phyloP scores from a whole-genome alignment of 1,140 invertebrate species.

The Phymastichus coffea region DNA sequence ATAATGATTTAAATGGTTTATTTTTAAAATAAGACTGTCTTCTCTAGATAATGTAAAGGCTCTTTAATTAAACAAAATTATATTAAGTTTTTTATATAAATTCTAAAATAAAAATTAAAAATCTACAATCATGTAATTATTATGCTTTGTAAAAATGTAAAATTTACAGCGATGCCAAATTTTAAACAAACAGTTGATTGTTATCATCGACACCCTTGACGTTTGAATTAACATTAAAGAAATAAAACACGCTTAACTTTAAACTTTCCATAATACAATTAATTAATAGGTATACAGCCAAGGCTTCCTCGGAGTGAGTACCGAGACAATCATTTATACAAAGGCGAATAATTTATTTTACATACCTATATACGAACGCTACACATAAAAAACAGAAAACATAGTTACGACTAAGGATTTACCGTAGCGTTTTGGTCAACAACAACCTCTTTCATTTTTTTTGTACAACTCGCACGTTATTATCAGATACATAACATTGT shows the following conservation, averaged over 20 bases:
- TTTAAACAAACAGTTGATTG: no score
- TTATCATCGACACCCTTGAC: no score
- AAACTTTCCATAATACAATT: no score
- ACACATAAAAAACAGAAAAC: slow-evolving; percentile 26
- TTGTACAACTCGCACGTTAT: no score
- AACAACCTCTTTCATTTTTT: slow-evolving; percentile 1
- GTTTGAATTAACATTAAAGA: no score
- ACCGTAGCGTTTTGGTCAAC: neutral
- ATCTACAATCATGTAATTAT: slow-evolving; percentile 25
- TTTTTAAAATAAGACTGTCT: slow-evolving; percentile 19
- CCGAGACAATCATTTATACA: slow-evolving; percentile 33
- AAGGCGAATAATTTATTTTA: slow-evolving; percentile 48
- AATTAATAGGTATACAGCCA: no score
- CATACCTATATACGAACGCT: slow-evolving; percentile 23
- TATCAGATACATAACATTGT: no score
- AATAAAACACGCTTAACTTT: no score
- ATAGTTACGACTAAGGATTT: slow-evolving; percentile 21
- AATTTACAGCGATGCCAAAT: no score
- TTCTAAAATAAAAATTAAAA: slow-evolving; percentile 6
- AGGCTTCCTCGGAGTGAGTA: no score
- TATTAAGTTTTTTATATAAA: slow-evolving; percentile 2
- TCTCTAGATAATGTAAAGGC: neutral
- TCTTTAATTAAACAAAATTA: slow-evolving; percentile 3
- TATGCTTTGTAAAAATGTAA: slow-evolving; percentile 15
- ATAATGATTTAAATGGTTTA: slow-evolving; percentile 43